Conservation (phyloP, 2,888 invertebrate species). For the Rhabditophanes sp. region DNA sequence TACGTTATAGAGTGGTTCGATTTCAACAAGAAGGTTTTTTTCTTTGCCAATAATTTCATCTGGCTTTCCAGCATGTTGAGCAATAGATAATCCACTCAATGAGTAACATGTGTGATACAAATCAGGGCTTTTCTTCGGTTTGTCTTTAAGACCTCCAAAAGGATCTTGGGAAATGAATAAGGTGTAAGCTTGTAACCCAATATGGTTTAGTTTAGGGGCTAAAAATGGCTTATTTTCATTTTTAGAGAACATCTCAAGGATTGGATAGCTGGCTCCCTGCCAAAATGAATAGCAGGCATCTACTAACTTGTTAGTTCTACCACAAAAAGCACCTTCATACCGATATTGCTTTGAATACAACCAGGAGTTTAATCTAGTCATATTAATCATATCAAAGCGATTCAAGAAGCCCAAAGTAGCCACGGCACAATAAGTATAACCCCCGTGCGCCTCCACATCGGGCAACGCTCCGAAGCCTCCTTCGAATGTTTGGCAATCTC, state of each 20-base stretch:
- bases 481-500: constrained; percentile 89
- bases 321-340: too few relatives aligned
- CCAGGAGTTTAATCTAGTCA: too few relatives aligned
- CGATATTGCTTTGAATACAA: too few relatives aligned
- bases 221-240: constrained; percentile 4
- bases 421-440: constrained; percentile 93
- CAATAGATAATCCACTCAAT: constrained; percentile 77
- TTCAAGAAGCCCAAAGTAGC: constrained; percentile 71
- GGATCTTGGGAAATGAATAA: constrained; percentile 68
- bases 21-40: constrained; percentile 17
- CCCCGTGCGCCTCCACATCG: constrained; percentile 93
- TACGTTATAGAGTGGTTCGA: constrained; percentile 28
- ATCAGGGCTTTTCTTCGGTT: constrained; percentile 78
- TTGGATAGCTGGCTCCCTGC: constrained; percentile 81
- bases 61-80: constrained; percentile 55
- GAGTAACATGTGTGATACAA: constrained; percentile 93
- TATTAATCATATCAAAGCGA: constrained; percentile 15
- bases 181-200: constrained; percentile 82
- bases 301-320: constrained; percentile 89
- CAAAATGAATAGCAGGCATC: constrained; percentile 98
- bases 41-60: constrained; percentile 20
- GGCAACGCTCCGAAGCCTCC: constrained; percentile 89
- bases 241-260: constrained; percentile 57
- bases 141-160: constrained; percentile 75
- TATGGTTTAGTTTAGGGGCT: constrained; percentile 17